Conservation (phyloP, 2,888 invertebrate species). For the Lasioglossum marginatum region DNA sequence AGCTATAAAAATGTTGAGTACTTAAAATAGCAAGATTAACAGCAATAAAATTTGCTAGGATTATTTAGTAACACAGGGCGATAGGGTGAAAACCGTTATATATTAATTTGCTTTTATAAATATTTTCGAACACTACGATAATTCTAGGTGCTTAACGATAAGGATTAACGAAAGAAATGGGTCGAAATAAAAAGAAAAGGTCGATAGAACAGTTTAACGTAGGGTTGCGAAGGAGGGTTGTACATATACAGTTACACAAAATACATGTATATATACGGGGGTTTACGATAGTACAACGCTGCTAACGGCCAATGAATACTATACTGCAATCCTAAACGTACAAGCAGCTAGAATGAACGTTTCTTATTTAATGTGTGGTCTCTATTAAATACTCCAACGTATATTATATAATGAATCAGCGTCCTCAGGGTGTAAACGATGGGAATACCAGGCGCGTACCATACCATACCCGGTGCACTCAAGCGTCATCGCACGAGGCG, state of each 20-base stretch:
- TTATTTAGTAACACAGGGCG: background rate
- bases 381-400: background rate
- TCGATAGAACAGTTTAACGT: background rate
- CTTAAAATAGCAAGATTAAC: background rate
- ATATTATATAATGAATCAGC: constrained; percentile 5
- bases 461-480: constrained; percentile 1
- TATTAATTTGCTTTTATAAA: background rate
- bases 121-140: background rate
- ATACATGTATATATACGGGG: no score
- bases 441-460: constrained; percentile 12
- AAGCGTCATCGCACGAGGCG: background rate
- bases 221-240: background rate
- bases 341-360: background rate
- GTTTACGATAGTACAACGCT: no score
- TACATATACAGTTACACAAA: background rate
- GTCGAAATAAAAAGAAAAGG: background rate
- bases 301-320: background rate
- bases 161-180: background rate
- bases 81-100: background rate
- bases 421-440: constrained; percentile 24
- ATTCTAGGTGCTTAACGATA: background rate
- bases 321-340: background rate
- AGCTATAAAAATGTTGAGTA: background rate
- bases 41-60: background rate
- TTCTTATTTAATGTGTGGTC: background rate